These are phyloP conservation scores for Felis chaus DNA, from an alignment of 2,113 vertebrate genomes.

Conservation along the genomic window DNA sequence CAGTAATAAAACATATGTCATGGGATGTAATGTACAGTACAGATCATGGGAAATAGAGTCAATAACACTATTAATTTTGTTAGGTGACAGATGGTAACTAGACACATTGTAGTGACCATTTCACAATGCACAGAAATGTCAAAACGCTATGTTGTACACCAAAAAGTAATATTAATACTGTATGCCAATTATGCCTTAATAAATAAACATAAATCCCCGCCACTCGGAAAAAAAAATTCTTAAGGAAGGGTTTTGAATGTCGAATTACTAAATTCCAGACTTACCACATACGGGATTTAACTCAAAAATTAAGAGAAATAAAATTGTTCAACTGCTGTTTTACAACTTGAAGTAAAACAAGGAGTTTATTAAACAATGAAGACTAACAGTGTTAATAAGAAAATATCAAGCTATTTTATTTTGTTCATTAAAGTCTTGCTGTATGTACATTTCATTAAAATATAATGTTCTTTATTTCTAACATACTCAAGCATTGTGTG, in stretches of 20 bases:
- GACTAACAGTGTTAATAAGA: background rate
- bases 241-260: background rate
- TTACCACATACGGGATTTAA: constrained; percentile 6
- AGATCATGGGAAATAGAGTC: background rate
- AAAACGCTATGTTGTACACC: background rate
- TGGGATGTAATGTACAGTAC: background rate
- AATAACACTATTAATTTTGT: background rate
- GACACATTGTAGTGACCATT: background rate
- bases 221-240: background rate
- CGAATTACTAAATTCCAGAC: constrained; percentile 7
- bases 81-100: background rate
- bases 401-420: background rate
- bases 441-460: background rate
- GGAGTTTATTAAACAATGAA: background rate
- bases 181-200: background rate
- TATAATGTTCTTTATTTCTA: background rate
- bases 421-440: background rate
- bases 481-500: background rate
- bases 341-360: background rate
- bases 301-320: background rate
- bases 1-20: background rate
- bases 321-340: background rate
- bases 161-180: background rate
- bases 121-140: background rate
- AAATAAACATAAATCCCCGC: background rate